Evolutionary conservation across 2,113 vertebrate genomes (phyloP).

Genomic region (Oreochromis niloticus): DNA sequence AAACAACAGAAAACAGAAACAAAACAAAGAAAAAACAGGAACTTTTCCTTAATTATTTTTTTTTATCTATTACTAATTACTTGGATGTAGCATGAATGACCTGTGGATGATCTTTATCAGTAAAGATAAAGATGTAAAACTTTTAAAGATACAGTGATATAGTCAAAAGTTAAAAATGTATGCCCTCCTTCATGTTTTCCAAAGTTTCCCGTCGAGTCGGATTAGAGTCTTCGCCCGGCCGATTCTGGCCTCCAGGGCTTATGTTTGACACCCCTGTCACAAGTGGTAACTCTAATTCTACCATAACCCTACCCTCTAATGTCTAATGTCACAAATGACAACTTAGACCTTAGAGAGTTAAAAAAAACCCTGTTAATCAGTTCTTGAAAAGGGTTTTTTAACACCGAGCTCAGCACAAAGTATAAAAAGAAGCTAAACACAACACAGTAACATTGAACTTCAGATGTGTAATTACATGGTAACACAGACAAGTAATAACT

Average conservation of each 20-base stretch:
- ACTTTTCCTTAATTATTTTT: not conserved
- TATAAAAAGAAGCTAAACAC: not conserved
- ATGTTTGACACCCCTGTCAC: not conserved
- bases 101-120: not conserved
- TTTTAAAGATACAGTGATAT: not conserved
- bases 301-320: not conserved
- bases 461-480: not conserved
- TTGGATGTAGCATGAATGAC: not conserved
- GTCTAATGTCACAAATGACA: not conserved
- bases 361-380: not conserved
- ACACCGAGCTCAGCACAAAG: not conserved
- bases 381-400: not conserved
- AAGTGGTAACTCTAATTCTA: not conserved
- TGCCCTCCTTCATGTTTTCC: not conserved
- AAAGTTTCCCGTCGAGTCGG: not conserved
- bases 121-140: not conserved
- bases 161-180: not conserved
- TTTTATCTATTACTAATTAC: not conserved
- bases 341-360: not conserved
- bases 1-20: not conserved
- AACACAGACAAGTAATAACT: not conserved
- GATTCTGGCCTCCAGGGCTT: not conserved
- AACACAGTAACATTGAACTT: not conserved
- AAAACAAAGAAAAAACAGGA: not conserved
- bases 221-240: not conserved